Percentiles rank a stretch among this genome's conserved stretches.
phyloP scores from a whole-genome alignment of 2,113 vertebrate species.

The Oophaga pumilio region DNA sequence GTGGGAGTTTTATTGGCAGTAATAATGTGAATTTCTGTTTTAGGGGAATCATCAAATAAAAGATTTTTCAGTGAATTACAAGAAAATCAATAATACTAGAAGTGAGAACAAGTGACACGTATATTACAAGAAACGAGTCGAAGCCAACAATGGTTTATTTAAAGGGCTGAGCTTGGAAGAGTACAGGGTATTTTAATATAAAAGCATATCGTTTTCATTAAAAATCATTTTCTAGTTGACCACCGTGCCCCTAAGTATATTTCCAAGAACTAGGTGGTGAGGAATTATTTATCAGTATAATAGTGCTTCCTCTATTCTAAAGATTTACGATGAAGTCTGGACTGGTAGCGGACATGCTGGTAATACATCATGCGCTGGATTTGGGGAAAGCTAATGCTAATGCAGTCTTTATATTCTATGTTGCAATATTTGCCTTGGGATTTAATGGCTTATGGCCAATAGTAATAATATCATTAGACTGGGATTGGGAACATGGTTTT shows the following conservation, averaged over 20 bases:
- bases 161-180: background rate
- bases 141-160: background rate
- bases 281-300: background rate
- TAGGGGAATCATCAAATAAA: background rate
- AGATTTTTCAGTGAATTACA: conserved; percentile 10
- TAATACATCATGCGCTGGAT: background rate
- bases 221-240: background rate
- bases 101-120: conserved; percentile 33
- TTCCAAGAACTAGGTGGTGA: background rate
- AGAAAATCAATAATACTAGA: conserved; percentile 42
- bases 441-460: background rate
- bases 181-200: background rate
- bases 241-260: background rate
- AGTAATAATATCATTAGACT: background rate
- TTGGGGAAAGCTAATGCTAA: background rate
- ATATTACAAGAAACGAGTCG: conserved; percentile 4
- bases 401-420: background rate
- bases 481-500: background rate
- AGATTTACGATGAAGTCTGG: conserved; percentile 1
- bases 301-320: background rate
- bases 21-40: conserved; percentile 29
- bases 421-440: background rate
- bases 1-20: conserved; percentile 3
- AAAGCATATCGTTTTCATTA: background rate
- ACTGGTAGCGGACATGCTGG: background rate